These are phyloP conservation scores for Octodonta nipae DNA, from an alignment of 2,888 invertebrate genomes.

Conservation along the genomic window DNA sequence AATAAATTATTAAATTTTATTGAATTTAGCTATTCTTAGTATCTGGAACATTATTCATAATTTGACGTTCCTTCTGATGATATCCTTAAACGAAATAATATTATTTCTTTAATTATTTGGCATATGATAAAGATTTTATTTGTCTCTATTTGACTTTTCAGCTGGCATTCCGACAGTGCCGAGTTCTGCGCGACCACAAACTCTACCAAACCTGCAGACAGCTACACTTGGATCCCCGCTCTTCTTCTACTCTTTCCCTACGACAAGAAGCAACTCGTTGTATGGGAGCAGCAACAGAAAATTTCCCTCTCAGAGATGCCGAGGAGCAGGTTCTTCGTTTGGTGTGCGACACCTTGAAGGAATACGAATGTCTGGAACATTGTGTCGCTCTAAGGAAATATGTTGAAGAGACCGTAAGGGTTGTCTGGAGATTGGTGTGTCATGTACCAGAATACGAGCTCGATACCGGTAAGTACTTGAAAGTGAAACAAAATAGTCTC, in stretches of 20 bases:
- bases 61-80: too few relatives aligned
- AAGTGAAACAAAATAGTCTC: neutral
- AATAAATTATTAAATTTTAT: too few relatives aligned
- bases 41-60: too few relatives aligned
- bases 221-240: conserved; percentile 28
- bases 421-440: conserved; percentile 78
- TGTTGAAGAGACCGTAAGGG: conserved; percentile 65
- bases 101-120: neutral
- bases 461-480: conserved; percentile 36
- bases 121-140: neutral
- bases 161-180: conserved; percentile 62
- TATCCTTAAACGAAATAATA: too few relatives aligned
- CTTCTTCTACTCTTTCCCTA: conserved; percentile 38
- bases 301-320: conserved; percentile 50
- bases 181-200: conserved; percentile 58
- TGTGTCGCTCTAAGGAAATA: conserved; percentile 68
- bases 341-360: conserved; percentile 76
- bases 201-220: conserved; percentile 54
- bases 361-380: conserved; percentile 76
- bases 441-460: conserved; percentile 54
- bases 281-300: conserved; percentile 53
- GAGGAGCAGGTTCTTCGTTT: conserved; percentile 47
- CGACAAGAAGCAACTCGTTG: conserved; percentile 45
- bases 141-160: conserved; percentile 24
- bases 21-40: too few relatives aligned